phyloP scores from a whole-genome alignment of 2,797 vertebrate genomes.

The Coregonus suidteri region DNA sequence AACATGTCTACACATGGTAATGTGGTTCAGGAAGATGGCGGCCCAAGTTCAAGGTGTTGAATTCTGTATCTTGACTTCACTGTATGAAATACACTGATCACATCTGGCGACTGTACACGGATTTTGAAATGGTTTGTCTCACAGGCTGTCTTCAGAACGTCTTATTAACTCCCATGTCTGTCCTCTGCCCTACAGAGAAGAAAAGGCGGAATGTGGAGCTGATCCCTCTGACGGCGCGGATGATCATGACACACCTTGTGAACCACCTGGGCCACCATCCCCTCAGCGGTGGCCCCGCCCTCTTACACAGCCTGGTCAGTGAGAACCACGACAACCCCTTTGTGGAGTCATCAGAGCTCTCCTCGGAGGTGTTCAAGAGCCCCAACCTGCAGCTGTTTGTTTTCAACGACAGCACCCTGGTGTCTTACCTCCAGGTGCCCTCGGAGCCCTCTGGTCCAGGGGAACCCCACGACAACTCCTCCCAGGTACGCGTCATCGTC shows the following conservation, averaged over 20 bases:
- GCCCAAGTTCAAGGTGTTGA: slow-evolving; percentile 7
- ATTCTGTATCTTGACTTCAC: no score
- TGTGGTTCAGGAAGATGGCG: slow-evolving; percentile 21
- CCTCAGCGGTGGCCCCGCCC: slow-evolving; percentile 87
- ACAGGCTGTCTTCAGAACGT: background rate
- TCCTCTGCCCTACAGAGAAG: slow-evolving; percentile 74
- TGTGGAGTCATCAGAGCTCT: slow-evolving; percentile 89
- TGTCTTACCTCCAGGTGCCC: slow-evolving; percentile 94
- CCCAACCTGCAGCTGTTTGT: slow-evolving; percentile 97
- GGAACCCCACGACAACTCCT: slow-evolving; percentile 63
- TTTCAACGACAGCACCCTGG: slow-evolving; percentile 94
- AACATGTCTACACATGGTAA: slow-evolving; percentile 60
- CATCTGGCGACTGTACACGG: no score
- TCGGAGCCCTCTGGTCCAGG: slow-evolving; percentile 63
- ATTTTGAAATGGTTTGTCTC: background rate
- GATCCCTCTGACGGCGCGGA: slow-evolving; percentile 91
- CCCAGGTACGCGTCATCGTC: slow-evolving; percentile 90
- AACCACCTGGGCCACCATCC: slow-evolving; percentile 97
- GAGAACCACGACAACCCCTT: slow-evolving; percentile 94
- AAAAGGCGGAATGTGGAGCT: slow-evolving; percentile 89
- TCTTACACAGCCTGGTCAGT: slow-evolving; percentile 93
- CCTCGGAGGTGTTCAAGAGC: slow-evolving; percentile 93
- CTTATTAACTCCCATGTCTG: background rate
- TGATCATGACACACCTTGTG: slow-evolving; percentile 98
- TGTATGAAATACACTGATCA: no score